These are phyloP conservation scores for Phrixothrix hirtus DNA, from an alignment of 2,888 invertebrate species.

Conservation along the genomic window DNA sequence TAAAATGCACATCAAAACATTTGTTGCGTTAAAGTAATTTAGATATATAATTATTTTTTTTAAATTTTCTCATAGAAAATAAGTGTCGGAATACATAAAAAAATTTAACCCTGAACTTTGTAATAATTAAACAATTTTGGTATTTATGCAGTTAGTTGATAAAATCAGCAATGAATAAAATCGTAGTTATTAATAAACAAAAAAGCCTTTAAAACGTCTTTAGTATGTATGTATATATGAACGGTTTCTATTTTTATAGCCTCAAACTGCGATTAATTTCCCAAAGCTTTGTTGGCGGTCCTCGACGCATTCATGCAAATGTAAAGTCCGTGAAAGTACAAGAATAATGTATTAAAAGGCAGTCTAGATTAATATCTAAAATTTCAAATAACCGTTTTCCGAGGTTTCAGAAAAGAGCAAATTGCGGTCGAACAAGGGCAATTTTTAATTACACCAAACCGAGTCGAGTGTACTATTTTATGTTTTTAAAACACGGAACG, in stretches of 20 bases:
- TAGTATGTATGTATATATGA: too few species aligned
- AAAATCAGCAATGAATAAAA: too few species aligned
- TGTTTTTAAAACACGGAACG: constrained; percentile 56
- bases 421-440: constrained; percentile 26
- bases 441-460: constrained; percentile 29
- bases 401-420: constrained; percentile 22
- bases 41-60: background rate
- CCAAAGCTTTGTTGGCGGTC: constrained; percentile 1
- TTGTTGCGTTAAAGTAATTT: too few species aligned
- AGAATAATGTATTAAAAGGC: constrained; percentile 15
- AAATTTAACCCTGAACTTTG: background rate
- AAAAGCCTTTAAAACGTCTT: too few species aligned
- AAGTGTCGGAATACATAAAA: background rate
- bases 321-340: constrained; percentile 7
- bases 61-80: background rate
- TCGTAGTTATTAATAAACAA: too few species aligned
- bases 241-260: too few species aligned
- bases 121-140: background rate
- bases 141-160: too few species aligned
- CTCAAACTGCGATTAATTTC: constrained; percentile 3
- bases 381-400: constrained; percentile 21
- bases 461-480: constrained; percentile 48
- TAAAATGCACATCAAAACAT: too few species aligned
- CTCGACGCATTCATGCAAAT: constrained; percentile 5
- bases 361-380: constrained; percentile 18